phyloP scores from a whole-genome alignment of 1,140 invertebrate species.

The Theocolax elegans region DNA sequence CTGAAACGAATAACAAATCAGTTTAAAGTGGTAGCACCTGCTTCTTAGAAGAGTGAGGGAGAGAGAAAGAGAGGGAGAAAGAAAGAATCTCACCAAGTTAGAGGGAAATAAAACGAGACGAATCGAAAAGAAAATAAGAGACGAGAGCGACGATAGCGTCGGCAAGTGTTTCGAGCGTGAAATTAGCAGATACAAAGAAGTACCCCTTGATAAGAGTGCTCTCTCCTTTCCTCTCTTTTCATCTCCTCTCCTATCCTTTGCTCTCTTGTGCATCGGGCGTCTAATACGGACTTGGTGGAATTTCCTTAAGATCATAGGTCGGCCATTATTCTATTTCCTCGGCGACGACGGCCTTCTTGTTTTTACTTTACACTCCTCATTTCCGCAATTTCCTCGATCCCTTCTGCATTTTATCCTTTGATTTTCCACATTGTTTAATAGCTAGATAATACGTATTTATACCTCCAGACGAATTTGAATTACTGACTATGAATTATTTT shows the following conservation, averaged over 20 bases:
- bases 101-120: neutral
- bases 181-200: constrained; percentile 48
- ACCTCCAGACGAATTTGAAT: no score
- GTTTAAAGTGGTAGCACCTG: constrained; percentile 22
- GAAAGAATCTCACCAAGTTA: constrained; percentile 10
- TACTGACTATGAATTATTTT: no score
- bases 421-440: no score
- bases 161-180: constrained; percentile 42
- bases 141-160: constrained; percentile 36
- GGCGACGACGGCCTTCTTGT: neutral
- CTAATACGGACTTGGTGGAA: constrained; percentile 13
- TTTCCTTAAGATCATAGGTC: constrained; percentile 18
- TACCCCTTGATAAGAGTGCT: constrained; percentile 2
- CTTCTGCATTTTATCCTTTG: neutral
- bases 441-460: no score
- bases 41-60: neutral
- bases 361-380: neutral
- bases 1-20: constrained; percentile 7
- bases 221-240: neutral
- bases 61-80: no score
- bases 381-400: constrained; percentile 13
- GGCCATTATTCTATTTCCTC: constrained; percentile 17
- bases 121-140: constrained; percentile 27
- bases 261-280: no score
- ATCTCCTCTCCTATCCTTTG: no score